Evolutionary conservation across 2,888 invertebrate genomes (phyloP), one percentile per base, ranked within the genome.

Genomic region (Tetrapedia diversipes): DNA sequence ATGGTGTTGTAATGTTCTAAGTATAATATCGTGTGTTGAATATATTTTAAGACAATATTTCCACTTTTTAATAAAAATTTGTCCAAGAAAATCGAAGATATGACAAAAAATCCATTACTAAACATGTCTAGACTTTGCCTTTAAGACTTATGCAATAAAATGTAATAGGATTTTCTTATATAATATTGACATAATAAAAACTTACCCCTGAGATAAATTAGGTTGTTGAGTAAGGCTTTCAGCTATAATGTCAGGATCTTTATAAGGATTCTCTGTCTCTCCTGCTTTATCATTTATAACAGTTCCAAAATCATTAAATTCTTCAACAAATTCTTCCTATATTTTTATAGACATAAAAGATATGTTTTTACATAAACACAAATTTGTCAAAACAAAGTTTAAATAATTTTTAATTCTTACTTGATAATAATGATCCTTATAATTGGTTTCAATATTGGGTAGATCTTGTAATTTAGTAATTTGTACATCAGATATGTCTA

Each of bases 151-250:
- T 32, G 24, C 41, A 43, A 72, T 22, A 1, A 2, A 32, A 32
- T 29, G 7, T 53, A 64, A 70, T 45, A 19, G 57, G 41, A 65
- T 60, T 54, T 41, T 49, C 19, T n/a, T 45, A 6, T 19, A 8
- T 29, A 34, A 49, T 59, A 24, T 61, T 45, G 53, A 61, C 11
- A 67, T 43, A 71, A 63, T 19, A 56, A 57, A 66, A 57, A 86
- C 91, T 89, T 71, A 91, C 91, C 89, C 90, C 81, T 90, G 89
- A 7, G 91, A 91, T 47, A 91, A 83, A 86, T 91, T 91, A 39
- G 91, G 89, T 74, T 90, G 89, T 69, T 89, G 87, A 3, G 86
- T 87, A 39, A 91, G 79, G 68, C 86, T 89, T 51, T 91, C 91
- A 57, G 87, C 84, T n/a, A 89, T 79, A 56, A 89, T 81, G 70